phyloP scores from a whole-genome alignment of 2,113 vertebrate genomes.

The Malurus elegans region DNA sequence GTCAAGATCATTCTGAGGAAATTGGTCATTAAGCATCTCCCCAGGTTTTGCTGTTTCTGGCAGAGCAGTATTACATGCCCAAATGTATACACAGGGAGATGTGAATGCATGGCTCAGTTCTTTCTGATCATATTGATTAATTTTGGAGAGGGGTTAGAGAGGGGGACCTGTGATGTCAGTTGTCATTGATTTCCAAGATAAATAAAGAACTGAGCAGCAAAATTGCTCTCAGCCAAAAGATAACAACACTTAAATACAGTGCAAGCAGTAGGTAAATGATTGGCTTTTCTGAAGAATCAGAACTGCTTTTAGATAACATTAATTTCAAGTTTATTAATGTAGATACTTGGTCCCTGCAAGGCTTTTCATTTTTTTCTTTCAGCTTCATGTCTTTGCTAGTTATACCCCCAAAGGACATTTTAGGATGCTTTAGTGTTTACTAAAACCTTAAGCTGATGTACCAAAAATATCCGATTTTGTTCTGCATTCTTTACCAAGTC shows the following conservation, averaged over 20 bases:
- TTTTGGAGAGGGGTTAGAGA: background rate
- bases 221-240: background rate
- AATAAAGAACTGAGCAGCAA: background rate
- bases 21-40: background rate
- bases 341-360: background rate
- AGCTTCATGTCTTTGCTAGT: background rate
- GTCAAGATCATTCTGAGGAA: background rate
- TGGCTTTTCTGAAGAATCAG: background rate
- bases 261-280: background rate
- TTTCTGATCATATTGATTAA: background rate
- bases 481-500: background rate
- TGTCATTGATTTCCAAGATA: background rate
- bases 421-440: background rate
- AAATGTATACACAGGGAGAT: background rate
- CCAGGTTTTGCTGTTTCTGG: background rate
- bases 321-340: background rate
- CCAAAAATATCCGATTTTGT: constrained; percentile 1
- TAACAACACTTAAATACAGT: background rate
- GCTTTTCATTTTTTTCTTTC: background rate
- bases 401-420: background rate
- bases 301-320: background rate
- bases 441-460: background rate
- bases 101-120: background rate
- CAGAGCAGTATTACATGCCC: background rate
- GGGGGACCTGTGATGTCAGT: background rate